Base-by-base conservation (phyloP, 2,113 vertebrate genomes). In the Excalfactoria chinensis region DNA sequence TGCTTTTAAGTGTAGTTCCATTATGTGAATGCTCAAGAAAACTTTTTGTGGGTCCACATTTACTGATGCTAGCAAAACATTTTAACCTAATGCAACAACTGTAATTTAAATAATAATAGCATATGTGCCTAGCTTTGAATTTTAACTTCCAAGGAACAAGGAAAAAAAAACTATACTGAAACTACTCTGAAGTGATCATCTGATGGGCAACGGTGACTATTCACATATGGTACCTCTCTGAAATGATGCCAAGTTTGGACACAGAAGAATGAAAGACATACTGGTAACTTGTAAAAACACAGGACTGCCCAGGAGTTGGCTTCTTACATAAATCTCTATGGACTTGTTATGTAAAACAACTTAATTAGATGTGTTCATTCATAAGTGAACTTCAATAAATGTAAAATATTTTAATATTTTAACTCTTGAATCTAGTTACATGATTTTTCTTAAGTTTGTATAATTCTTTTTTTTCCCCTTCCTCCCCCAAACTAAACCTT, bases 101-200 rank as follows among this genome's bases (percentile, higher is more conserved):
- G 7, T 60, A 48, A 46, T 30, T 74, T n/a, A n/a, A n/a, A n/a
- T n/a, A n/a, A n/a, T n/a, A n/a, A n/a, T n/a, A n/a, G 18, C 3
- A 70, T 58, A 75, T 0, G 0, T 7, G 26, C 12, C 25, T 34
- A 64, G 14, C 16, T 90, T 51, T 71, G 48, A 64, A 5, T 86
- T 60, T 19, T 34, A 88, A 85, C 37, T 89, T 87, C 32, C 26
- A 21, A 18, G 73, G 82, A 85, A 20, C 28, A 15, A 71, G 7
- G 6, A 10, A 5, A 5, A 5, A 5, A 74, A 79, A 49, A 8
- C 32, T 46, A 30, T 7, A 69, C 6, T n/a, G 62, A 92, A 92
- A 72, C 0, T 9, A 46, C 10, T 44, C 43, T 51, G 20, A 64
- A 74, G 22, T 2, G 3, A 71, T 44, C 0, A 21, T 9, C 9